Conservation (phyloP, 2,113 vertebrate species). For the Marmota monax region DNA sequence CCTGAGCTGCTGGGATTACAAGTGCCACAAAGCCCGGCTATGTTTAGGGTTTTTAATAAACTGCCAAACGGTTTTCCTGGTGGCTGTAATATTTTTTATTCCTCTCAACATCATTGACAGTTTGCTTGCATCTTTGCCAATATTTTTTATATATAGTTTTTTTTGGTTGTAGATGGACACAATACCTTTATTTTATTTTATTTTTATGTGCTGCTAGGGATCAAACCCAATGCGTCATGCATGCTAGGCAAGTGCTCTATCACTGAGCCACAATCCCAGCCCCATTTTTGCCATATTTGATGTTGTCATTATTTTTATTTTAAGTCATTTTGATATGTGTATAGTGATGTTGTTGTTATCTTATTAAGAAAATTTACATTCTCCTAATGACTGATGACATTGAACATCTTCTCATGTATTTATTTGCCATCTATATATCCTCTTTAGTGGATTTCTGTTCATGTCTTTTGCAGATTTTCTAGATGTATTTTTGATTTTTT, state of each 20-base stretch:
- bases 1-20: no score
- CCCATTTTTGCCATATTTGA: no score
- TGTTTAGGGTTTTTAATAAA: not conserved
- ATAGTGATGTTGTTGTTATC: not conserved
- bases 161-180: no score
- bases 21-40: no score
- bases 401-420: not conserved
- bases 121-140: not conserved
- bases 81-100: slow-evolving; percentile 25
- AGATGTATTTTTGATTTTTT: not conserved
- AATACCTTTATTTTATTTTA: no score
- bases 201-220: no score
- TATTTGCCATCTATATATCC: not conserved
- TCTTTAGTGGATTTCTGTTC: not conserved
- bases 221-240: no score
- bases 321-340: no score
- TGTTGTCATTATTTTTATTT: no score
- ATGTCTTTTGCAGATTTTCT: not conserved
- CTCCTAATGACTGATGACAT: not conserved
- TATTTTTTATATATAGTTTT: no score
- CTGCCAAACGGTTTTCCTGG: not conserved
- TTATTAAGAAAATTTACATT: slow-evolving; percentile 42
- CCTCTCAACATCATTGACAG: not conserved
- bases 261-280: no score
- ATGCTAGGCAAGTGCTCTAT: no score